Evolutionary conservation across 2,888 invertebrate genomes (phyloP).

Genomic region (Anaspis maculata): DNA sequence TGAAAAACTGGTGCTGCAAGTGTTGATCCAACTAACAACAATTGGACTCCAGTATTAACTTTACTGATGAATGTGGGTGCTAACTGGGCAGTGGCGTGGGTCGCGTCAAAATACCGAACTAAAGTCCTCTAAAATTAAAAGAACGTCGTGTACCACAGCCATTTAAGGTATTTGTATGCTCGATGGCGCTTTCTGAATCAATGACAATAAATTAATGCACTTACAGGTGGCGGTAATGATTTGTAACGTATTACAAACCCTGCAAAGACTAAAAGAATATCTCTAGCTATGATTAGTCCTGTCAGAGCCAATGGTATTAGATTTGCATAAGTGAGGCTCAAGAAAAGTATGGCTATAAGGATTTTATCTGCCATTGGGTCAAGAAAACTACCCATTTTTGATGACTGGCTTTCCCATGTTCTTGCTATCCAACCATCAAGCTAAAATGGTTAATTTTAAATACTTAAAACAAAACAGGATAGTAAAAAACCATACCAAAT

Average conservation of each 20-base stretch:
- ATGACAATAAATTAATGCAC: too few species aligned
- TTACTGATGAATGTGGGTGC: slow-evolving; percentile 91
- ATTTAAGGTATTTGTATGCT: too few species aligned
- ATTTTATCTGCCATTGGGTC: slow-evolving; percentile 98
- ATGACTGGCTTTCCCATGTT: slow-evolving; percentile 82
- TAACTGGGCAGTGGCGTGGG: slow-evolving; percentile 84
- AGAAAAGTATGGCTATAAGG: slow-evolving; percentile 78
- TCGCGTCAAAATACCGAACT: slow-evolving; percentile 83
- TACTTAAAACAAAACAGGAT: too few species aligned
- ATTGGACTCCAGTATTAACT: slow-evolving; percentile 87
- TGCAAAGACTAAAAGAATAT: slow-evolving; percentile 70
- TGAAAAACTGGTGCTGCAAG: slow-evolving; percentile 87
- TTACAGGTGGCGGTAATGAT: slow-evolving; percentile 82
- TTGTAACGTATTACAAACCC: slow-evolving; percentile 87
- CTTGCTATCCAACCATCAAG: slow-evolving; percentile 95
- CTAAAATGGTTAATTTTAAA: slow-evolving; percentile 45
- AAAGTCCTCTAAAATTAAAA: slow-evolving; percentile 62
- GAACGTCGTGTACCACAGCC: slow-evolving; percentile 1
- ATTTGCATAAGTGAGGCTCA: slow-evolving; percentile 77
- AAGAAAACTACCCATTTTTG: slow-evolving; percentile 87
- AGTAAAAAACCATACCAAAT: slow-evolving; percentile 75
- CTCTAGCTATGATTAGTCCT: slow-evolving; percentile 74
- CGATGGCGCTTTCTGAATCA: too few species aligned
- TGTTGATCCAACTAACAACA: slow-evolving; percentile 76
- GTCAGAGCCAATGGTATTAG: slow-evolving; percentile 79